These are phyloP conservation scores for Dorcus hopei DNA, from an alignment of 2,888 invertebrate genomes.

Conservation along the genomic window DNA sequence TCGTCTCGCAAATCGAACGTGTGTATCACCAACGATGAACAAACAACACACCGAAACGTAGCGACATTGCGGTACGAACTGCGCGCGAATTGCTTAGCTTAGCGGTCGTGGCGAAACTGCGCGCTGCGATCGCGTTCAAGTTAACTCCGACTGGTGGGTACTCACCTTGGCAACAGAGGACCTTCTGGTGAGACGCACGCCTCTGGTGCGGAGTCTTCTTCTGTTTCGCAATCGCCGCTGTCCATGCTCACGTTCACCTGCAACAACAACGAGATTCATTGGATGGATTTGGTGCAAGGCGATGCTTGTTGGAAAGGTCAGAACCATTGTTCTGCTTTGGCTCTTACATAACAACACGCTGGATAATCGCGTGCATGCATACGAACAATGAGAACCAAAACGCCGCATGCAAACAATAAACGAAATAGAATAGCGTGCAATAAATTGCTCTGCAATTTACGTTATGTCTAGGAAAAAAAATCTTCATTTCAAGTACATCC, in stretches of 20 bases:
- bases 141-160: slow-evolving; percentile 17
- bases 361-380: neutral
- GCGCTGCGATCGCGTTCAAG: slow-evolving; percentile 11
- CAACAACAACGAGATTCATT: neutral
- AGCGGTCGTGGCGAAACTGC: slow-evolving; percentile 28
- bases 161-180: slow-evolving; percentile 43
- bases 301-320: slow-evolving; percentile 17
- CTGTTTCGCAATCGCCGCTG: slow-evolving; percentile 45
- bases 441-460: neutral
- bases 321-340: slow-evolving; percentile 9
- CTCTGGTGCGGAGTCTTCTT: slow-evolving; percentile 47
- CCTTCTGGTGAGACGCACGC: slow-evolving; percentile 45
- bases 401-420: too few relatives aligned
- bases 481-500: neutral
- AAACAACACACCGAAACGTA: slow-evolving; percentile 7
- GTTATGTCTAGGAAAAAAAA: neutral
- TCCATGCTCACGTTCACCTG: slow-evolving; percentile 33
- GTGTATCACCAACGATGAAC: slow-evolving; percentile 32
- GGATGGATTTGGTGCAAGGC: neutral
- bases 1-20: slow-evolving; percentile 9
- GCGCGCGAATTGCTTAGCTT: slow-evolving; percentile 26
- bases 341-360: neutral
- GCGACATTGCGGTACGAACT: slow-evolving; percentile 21
- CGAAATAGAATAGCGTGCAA: neutral
- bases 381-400: too few relatives aligned